phyloP scores from a whole-genome alignment of 2,113 vertebrate genomes.

The Triplophysa rosa region DNA sequence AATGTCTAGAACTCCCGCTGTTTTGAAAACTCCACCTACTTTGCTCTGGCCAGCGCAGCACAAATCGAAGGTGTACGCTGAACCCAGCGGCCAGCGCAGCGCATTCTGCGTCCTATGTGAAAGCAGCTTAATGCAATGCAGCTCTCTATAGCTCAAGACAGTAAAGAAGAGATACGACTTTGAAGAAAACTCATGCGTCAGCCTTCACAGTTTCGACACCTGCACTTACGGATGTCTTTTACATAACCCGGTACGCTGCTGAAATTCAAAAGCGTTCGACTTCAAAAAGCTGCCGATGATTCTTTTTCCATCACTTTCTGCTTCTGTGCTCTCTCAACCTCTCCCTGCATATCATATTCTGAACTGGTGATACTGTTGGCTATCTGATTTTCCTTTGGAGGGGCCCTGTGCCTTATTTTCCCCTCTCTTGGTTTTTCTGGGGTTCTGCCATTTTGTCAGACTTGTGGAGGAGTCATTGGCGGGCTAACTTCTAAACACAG shows the following conservation, averaged over 20 bases:
- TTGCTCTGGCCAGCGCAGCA: too few relatives aligned
- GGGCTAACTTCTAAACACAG: conserved; percentile 59
- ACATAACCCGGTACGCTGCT: conserved; percentile 46
- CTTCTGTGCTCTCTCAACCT: conserved; percentile 23
- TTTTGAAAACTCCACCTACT: too few relatives aligned
- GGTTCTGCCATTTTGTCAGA: conserved; percentile 61
- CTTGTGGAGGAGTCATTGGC: conserved; percentile 58
- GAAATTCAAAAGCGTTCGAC: conserved; percentile 62
- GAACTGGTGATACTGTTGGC: conserved; percentile 57
- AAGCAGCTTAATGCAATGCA: conserved; percentile 25
- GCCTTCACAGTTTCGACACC: conserved; percentile 56
- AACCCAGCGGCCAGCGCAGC: too few relatives aligned
- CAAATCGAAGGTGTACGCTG: too few relatives aligned
- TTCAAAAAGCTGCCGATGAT: conserved; percentile 65
- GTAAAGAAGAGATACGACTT: conserved; percentile 54
- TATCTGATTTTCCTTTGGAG: conserved; percentile 56
- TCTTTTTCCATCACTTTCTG: conserved; percentile 44
- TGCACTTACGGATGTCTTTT: conserved; percentile 63
- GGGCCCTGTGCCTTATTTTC: conserved; percentile 37
- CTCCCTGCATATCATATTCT: conserved; percentile 38
- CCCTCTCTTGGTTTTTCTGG: conserved; percentile 13
- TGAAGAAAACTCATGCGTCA: conserved; percentile 64
- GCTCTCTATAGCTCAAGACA: conserved; percentile 30
- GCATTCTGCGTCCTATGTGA: too few relatives aligned
- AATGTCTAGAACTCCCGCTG: too few relatives aligned